Evolutionary conservation across 1,140 invertebrate genomes (phyloP).

Genomic region (Hypsibius dujardini): DNA sequence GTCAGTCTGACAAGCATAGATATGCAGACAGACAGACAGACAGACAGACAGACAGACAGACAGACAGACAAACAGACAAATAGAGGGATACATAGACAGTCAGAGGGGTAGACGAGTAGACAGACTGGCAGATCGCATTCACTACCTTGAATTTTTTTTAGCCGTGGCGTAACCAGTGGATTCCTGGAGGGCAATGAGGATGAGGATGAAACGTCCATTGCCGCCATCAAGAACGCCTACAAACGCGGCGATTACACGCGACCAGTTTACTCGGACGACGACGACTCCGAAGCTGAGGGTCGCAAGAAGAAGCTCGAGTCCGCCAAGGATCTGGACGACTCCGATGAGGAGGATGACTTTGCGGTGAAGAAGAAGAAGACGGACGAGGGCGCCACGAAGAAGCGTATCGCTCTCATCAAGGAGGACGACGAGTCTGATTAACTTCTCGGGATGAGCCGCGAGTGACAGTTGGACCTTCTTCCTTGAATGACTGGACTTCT

Average conservation of each 20-base stretch:
- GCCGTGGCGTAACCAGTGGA: neutral
- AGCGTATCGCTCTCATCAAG: neutral
- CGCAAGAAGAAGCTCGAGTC: conserved; percentile 54
- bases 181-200: conserved; percentile 54
- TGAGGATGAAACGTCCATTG: conserved; percentile 71
- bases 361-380: conserved; percentile 15
- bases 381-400: conserved; percentile 9
- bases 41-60: too few species aligned
- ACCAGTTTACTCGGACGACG: conserved; percentile 72
- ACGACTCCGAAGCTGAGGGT: conserved; percentile 61
- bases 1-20: too few species aligned
- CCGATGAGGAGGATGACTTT: conserved; percentile 45
- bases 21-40: too few species aligned
- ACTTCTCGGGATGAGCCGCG: too few species aligned
- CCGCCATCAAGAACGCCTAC: conserved; percentile 85
- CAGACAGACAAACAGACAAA: neutral
- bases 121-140: too few species aligned
- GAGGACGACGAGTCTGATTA: neutral
- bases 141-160: neutral
- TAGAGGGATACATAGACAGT: neutral
- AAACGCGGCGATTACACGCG: conserved; percentile 44
- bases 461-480: too few species aligned
- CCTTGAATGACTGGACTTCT: too few species aligned
- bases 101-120: conserved; percentile 20
- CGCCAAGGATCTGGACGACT: conserved; percentile 52